A percentile compares a stretch with the other conserved stretches of the same genome.
Evolutionary conservation across 2,113 vertebrate species (phyloP).

Genomic region (Pseudorhombus dupliciocellatus): DNA sequence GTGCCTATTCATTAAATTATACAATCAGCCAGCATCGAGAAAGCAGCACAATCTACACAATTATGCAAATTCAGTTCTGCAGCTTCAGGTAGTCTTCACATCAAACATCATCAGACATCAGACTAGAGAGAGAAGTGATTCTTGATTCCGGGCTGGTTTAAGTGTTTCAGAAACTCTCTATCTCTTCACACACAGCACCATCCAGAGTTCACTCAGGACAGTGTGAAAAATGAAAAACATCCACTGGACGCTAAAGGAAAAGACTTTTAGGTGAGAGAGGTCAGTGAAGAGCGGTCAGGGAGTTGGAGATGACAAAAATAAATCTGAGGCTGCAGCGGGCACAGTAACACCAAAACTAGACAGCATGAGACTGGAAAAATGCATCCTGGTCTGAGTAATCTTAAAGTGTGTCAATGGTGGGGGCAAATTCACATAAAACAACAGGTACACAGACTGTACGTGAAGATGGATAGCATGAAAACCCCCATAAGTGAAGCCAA

Average conservation of each 20-base stretch:
- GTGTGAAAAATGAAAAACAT: neutral
- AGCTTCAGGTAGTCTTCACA: neutral
- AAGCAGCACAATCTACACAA: neutral
- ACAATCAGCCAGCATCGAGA: neutral
- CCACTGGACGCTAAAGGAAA: neutral
- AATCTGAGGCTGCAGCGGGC: neutral
- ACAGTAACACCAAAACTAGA: neutral
- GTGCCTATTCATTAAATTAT: neutral
- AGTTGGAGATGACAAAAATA: neutral
- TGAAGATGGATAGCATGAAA: neutral
- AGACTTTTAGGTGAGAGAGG: neutral
- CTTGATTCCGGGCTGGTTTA: neutral
- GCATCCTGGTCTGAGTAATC: neutral
- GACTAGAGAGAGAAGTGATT: neutral
- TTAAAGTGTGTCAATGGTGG: neutral
- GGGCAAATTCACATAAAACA: neutral
- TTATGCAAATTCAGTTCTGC: neutral
- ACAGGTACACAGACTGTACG: neutral
- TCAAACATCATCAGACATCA: neutral
- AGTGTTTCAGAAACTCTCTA: neutral
- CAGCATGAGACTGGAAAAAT: neutral
- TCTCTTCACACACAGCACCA: neutral
- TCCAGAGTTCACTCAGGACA: neutral
- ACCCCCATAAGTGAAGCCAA: neutral
- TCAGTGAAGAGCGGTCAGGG: neutral